A percentile compares a stretch with the other conserved stretches of the same genome.
Evolutionary conservation across 1,140 invertebrate species (phyloP).

Genomic region (Oscheius sp.): DNA sequence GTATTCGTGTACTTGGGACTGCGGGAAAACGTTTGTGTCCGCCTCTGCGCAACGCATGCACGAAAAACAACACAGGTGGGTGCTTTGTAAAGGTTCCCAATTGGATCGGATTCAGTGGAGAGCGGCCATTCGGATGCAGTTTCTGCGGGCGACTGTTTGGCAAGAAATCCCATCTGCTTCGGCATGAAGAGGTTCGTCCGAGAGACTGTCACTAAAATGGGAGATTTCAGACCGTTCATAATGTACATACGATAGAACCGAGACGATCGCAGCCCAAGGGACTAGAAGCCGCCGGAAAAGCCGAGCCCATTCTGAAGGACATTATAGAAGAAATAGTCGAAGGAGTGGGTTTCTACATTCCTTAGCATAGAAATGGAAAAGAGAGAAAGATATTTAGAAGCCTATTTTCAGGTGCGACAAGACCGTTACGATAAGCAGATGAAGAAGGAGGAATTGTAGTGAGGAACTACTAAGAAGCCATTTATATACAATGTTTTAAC

Average conservation of each 20-base stretch:
- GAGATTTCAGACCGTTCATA: not conserved
- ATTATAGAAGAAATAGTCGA: not conserved
- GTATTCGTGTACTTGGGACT: slow-evolving; percentile 11
- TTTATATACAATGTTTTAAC: too few species aligned
- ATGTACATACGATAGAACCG: not conserved
- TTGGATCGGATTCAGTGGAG: not conserved
- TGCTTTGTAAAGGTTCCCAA: too few species aligned
- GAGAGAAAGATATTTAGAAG: too few species aligned
- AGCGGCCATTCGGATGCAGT: not conserved
- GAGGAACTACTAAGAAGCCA: too few species aligned
- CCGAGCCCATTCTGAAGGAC: not conserved
- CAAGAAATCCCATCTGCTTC: not conserved
- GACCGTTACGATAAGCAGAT: too few species aligned
- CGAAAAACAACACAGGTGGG: not conserved
- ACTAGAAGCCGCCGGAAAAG: not conserved
- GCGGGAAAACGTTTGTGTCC: not conserved
- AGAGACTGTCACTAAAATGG: not conserved
- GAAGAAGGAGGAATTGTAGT: too few species aligned
- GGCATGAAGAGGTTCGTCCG: not conserved
- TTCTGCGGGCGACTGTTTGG: not conserved
- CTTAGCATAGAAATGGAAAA: too few species aligned
- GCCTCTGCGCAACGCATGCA: slow-evolving; percentile 2
- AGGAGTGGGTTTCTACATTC: not conserved
- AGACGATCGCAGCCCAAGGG: not conserved
- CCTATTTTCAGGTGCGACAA: too few species aligned